Percentiles rank a stretch among this genome's conserved stretches.
Evolutionary conservation across 2,113 vertebrate genomes (phyloP).

Genomic region (Prunella himalayana): DNA sequence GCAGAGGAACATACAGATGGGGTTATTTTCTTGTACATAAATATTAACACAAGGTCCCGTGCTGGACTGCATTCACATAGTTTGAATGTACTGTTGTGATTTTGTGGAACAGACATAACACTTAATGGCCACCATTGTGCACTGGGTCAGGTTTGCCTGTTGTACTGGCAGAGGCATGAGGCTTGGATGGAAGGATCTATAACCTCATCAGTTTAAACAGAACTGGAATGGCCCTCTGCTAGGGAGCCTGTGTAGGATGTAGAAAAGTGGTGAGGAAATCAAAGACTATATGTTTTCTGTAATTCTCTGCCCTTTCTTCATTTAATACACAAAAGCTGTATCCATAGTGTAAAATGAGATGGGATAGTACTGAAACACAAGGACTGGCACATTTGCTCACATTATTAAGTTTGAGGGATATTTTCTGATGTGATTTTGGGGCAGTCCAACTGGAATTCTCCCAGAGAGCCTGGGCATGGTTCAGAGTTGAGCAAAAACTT

Average conservation of each 20-base stretch:
- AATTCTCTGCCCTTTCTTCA: not conserved
- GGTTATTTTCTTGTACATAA: not conserved
- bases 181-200: not conserved
- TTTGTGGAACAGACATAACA: not conserved
- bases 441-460: not conserved
- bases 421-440: not conserved
- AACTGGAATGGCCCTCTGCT: not conserved
- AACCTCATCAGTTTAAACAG: not conserved
- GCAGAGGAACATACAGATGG: not conserved
- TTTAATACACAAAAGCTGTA: not conserved
- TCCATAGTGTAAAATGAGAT: not conserved
- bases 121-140: not conserved
- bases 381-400: not conserved
- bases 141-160: not conserved
- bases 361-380: not conserved
- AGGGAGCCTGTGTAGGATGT: not conserved
- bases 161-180: not conserved
- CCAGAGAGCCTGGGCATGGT: not conserved
- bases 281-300: accelerated
- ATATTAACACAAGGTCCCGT: not conserved
- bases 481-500: not conserved
- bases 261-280: not conserved
- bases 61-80: not conserved
- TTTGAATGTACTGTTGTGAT: not conserved
- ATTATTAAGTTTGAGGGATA: not conserved